Percentiles rank a stretch among this genome's conserved stretches.
Evolutionary conservation across 2,113 vertebrate genomes (phyloP).

Genomic region (Kobus ellipsiprymnus): DNA sequence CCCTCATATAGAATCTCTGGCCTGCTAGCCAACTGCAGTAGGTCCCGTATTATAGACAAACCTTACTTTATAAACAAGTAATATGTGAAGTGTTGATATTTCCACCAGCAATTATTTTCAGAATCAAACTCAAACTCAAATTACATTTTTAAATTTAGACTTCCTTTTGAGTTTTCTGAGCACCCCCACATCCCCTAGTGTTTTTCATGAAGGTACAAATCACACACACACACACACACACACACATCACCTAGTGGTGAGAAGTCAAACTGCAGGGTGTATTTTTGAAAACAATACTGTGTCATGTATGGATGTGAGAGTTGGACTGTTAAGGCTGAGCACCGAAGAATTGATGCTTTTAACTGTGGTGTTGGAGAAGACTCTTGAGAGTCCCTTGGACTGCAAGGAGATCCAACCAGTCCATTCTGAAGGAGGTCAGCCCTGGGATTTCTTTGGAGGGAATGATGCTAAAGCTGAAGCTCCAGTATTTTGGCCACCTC

Average conservation of each 20-base stretch:
- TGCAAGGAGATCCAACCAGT: too few species aligned
- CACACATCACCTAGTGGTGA: neutral
- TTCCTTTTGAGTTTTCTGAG: neutral
- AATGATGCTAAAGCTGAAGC: too few species aligned
- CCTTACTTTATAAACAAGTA: neutral
- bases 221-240: too few species aligned
- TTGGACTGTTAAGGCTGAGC: too few species aligned
- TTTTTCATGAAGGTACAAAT: neutral
- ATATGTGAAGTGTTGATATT: neutral
- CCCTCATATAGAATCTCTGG: neutral
- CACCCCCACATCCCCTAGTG: rapidly evolving
- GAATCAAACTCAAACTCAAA: neutral
- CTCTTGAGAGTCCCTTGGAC: too few species aligned
- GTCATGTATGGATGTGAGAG: too few species aligned
- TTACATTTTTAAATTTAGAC: neutral
- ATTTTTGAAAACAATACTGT: neutral
- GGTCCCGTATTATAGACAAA: neutral
- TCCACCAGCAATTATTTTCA: neutral
- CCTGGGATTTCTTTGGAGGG: too few species aligned
- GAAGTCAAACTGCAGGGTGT: neutral
- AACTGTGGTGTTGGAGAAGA: too few species aligned
- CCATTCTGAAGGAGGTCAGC: too few species aligned
- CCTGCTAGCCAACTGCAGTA: neutral
- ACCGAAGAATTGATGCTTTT: too few species aligned
- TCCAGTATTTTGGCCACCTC: too few species aligned